phyloP scores from a whole-genome alignment of 2,888 invertebrate genomes.

The Amiota communis region DNA sequence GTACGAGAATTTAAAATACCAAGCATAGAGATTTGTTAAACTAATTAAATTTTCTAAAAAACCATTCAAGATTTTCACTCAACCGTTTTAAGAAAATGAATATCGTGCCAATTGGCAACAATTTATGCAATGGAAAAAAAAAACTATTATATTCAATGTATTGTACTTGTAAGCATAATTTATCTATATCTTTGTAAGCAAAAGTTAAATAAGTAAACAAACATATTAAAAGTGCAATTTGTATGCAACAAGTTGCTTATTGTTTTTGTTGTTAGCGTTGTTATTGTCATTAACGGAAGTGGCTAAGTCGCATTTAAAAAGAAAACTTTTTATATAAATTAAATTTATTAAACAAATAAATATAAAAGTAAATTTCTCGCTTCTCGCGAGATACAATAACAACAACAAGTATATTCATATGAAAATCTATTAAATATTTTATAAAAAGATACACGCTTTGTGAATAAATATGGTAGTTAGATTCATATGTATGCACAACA shows the following conservation, averaged over 20 bases:
- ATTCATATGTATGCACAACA: neutral
- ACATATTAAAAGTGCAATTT: slow-evolving; percentile 39
- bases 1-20: too few relatives aligned
- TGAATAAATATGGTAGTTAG: neutral
- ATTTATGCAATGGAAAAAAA: slow-evolving; percentile 26
- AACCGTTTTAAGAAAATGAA: slow-evolving; percentile 46
- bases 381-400: too few relatives aligned
- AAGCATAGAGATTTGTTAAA: neutral
- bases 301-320: neutral
- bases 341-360: too few relatives aligned
- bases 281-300: slow-evolving; percentile 34
- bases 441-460: too few relatives aligned
- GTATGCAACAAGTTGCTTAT: slow-evolving; percentile 45
- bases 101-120: slow-evolving; percentile 53
- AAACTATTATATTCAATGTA: neutral
- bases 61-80: slow-evolving; percentile 11
- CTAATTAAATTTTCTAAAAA: neutral
- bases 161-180: too few relatives aligned
- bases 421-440: too few relatives aligned
- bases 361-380: too few relatives aligned
- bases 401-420: too few relatives aligned
- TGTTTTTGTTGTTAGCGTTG: neutral
- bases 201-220: slow-evolving; percentile 11
- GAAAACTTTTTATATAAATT: neutral
- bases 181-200: neutral